Evolutionary conservation across 2,888 invertebrate genomes (phyloP), one percentile per base, ranked within the genome.

Genomic region (Bembecia ichneumoniformis): DNA sequence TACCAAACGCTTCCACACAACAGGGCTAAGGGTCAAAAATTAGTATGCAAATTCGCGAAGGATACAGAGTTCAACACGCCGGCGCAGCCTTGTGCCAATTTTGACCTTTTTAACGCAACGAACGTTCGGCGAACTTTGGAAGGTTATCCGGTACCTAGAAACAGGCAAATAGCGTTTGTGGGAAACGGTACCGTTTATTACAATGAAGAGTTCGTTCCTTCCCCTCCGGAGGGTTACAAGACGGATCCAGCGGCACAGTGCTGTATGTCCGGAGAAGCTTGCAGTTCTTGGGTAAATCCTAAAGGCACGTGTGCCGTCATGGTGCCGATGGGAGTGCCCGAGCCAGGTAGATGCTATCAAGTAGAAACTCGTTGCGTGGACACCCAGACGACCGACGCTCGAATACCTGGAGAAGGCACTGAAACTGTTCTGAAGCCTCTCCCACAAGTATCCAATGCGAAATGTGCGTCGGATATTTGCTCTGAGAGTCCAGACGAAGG

Each of bases 401-500:
- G 87, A 44, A 58, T 81, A 57, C 76, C 84, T 15, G 75, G 74
- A 10, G 87, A 87, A 53, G 77, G 77, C 17, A 72, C 79, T 7
- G 82, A 83, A 52, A 74, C 62, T 55, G 76, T 68, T 70, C 82
- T 78, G 56, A 88, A 82, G 57, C 80, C 79, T 49, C 65, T 78
- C 55, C 82, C 81, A 3, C 81, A 86, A 72, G 79, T 82, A 57
- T 78, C 83, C 54, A 83, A 81, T 65, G 81, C 79, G 63, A 88
- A 87, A 67, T 82, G 82, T 65, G 87, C 81, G 58, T 77, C 77
- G 59, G 89, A 79, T 75, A 87, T 86, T 61, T 90, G 80, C 62
- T 92, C 93, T 14, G 95, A 95, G 66, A 95, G 94, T 77, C 94
- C 95, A 36, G 95, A 95, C 71, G 95, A 95, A 77, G 95, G 95